A percentile compares a stretch with the other conserved stretches of the same genome.
These are phyloP conservation scores for Coryphaenoides rupestris DNA, from an alignment of 2,113 vertebrate species.

Conservation along the genomic window DNA sequence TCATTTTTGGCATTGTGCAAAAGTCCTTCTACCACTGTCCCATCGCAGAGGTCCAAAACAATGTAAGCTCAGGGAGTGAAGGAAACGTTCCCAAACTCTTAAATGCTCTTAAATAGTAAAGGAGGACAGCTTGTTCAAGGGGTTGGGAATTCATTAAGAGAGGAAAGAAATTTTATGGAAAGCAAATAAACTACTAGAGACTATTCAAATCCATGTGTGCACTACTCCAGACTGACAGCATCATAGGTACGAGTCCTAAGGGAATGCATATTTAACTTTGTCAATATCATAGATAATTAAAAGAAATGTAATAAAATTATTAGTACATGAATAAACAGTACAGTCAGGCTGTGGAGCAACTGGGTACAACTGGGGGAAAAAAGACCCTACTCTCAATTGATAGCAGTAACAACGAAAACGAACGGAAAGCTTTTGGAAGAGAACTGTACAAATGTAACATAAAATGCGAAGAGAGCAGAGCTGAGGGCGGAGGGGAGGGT, in stretches of 20 bases:
- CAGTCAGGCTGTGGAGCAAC: slow-evolving; percentile 30
- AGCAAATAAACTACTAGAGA: slow-evolving; percentile 44
- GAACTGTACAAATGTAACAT: slow-evolving; percentile 12
- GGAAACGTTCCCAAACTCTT: slow-evolving; percentile 26
- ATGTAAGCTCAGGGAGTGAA: slow-evolving; percentile 5
- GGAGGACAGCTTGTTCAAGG: slow-evolving; percentile 10
- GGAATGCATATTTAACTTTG: slow-evolving; percentile 53
- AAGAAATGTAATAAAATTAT: slow-evolving; percentile 58
- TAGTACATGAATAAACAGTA: slow-evolving; percentile 53
- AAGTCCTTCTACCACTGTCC: slow-evolving; percentile 17
- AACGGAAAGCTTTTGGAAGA: background rate
- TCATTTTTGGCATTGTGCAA: slow-evolving; percentile 71
- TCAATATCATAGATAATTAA: slow-evolving; percentile 72
- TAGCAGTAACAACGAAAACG: slow-evolving; percentile 51
- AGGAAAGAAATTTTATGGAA: slow-evolving; percentile 22
- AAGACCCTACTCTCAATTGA: slow-evolving; percentile 48
- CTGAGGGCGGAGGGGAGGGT: slow-evolving; percentile 31
- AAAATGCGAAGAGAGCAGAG: slow-evolving; percentile 59
- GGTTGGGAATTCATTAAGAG: slow-evolving; percentile 29
- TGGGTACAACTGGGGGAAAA: slow-evolving; percentile 35
- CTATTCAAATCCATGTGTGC: slow-evolving; percentile 47
- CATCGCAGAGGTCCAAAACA: slow-evolving; percentile 29
- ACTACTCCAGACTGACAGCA: slow-evolving; percentile 16
- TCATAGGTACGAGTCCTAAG: slow-evolving; percentile 30
- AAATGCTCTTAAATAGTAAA: slow-evolving; percentile 27